These are phyloP conservation scores for Nannoperca obscura DNA, from an alignment of 2,797 vertebrate genomes.

Conservation along the genomic window DNA sequence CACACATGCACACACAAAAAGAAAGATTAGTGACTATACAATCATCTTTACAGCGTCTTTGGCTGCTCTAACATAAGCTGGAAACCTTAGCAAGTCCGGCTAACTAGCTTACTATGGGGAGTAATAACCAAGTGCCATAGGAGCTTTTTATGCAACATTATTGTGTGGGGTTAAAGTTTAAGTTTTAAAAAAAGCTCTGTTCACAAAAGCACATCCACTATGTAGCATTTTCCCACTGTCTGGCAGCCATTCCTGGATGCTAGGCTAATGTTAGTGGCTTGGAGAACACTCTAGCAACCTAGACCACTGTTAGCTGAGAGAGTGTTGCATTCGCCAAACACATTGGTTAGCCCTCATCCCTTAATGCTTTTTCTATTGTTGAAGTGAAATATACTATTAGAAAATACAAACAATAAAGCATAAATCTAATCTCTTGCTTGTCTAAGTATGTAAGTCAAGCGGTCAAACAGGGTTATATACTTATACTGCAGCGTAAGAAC, in stretches of 20 bases:
- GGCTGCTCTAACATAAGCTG: background rate
- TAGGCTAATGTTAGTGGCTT: no score
- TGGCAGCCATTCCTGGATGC: background rate
- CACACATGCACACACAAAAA: background rate
- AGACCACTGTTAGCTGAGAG: background rate
- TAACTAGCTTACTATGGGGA: background rate
- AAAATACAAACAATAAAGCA: background rate
- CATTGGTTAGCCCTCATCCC: background rate
- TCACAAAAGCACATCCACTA: background rate
- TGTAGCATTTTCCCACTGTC: background rate
- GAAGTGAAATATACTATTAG: background rate
- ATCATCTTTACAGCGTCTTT: background rate
- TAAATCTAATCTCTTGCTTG: background rate
- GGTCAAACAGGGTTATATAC: background rate
- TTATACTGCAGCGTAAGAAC: no score
- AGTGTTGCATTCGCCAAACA: background rate
- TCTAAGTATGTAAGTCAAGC: background rate
- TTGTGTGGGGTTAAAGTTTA: background rate
- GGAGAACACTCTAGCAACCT: background rate
- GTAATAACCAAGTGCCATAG: background rate
- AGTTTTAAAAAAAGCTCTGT: background rate
- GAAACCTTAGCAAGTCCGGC: no score
- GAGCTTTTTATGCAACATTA: background rate
- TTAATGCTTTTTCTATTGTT: background rate
- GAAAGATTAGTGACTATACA: constrained; percentile 8